A percentile compares a stretch with the other conserved stretches of the same genome.
These are phyloP conservation scores for Sebastes cheni DNA, from an alignment of 2,797 vertebrate species.

Conservation along the genomic window DNA sequence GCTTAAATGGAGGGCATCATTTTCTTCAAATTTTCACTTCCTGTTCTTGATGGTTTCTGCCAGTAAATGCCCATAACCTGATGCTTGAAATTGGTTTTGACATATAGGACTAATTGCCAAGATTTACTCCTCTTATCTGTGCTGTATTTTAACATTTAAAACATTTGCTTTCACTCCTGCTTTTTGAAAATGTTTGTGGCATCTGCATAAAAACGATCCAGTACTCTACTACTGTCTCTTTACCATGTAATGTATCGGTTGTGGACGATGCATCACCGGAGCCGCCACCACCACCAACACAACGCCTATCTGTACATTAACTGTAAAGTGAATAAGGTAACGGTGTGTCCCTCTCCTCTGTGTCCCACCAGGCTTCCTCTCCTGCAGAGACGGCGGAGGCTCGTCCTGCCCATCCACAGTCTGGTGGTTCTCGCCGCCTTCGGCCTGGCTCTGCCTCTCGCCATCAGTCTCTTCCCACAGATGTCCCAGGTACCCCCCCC, in stretches of 20 bases:
- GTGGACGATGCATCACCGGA: not conserved
- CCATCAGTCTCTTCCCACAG: constrained; percentile 96
- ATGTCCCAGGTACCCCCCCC: constrained; percentile 88
- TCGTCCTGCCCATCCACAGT: constrained; percentile 90
- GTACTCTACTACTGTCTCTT: not conserved
- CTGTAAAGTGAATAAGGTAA: not conserved
- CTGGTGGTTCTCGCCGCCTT: constrained; percentile 93
- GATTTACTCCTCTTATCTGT: not conserved
- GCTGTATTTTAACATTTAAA: not conserved
- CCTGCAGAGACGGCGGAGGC: constrained; percentile 82
- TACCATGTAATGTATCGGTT: not conserved
- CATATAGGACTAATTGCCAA: not conserved
- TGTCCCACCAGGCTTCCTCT: constrained; percentile 83
- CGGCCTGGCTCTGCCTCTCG: constrained; percentile 90
- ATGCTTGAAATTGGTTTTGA: not conserved
- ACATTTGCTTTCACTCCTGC: not conserved
- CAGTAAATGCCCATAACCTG: not conserved
- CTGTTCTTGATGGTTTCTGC: not conserved
- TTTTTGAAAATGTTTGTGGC: not conserved
- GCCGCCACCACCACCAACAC: too few species aligned
- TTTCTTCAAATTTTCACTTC: not conserved
- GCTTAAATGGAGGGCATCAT: not conserved
- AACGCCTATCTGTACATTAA: not conserved
- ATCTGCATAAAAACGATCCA: not conserved
- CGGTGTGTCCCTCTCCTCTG: not conserved